These are phyloP conservation scores for Whitmania pigra DNA, from an alignment of 1,140 invertebrate genomes.

Conservation along the genomic window DNA sequence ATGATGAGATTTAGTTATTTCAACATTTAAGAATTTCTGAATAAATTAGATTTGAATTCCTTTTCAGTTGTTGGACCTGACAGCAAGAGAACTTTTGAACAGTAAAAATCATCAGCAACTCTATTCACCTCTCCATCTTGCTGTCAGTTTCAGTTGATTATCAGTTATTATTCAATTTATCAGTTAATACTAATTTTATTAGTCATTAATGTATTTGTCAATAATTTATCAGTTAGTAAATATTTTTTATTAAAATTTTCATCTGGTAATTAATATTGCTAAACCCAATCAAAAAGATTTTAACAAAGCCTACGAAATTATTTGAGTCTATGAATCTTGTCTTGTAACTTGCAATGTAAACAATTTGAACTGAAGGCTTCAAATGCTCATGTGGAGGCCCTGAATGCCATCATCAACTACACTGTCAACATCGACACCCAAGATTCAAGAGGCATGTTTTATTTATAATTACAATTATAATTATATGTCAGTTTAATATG, in stretches of 20 bases:
- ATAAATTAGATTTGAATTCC: too few relatives aligned
- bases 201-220: too few relatives aligned
- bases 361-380: conserved; percentile 40
- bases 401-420: conserved; percentile 45
- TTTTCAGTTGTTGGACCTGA: conserved; percentile 37
- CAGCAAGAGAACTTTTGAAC: conserved; percentile 32
- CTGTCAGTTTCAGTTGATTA: conserved; percentile 39
- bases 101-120: conserved; percentile 32
- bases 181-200: too few relatives aligned
- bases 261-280: not conserved
- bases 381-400: conserved; percentile 46
- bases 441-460: conserved; percentile 42
- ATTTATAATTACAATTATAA: too few relatives aligned
- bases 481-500: too few relatives aligned
- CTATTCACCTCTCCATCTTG: conserved; percentile 50
- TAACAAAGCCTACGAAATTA: not conserved
- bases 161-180: not conserved
- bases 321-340: not conserved
- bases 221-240: not conserved
- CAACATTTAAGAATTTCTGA: too few relatives aligned
- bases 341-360: too few relatives aligned
- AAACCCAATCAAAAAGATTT: not conserved
- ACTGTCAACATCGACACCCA: conserved; percentile 48
- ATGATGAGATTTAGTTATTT: too few relatives aligned
- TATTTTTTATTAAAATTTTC: not conserved